Base-by-base conservation (phyloP, 2,888 invertebrate species). In the Xanthostigma xanthostigma region DNA sequence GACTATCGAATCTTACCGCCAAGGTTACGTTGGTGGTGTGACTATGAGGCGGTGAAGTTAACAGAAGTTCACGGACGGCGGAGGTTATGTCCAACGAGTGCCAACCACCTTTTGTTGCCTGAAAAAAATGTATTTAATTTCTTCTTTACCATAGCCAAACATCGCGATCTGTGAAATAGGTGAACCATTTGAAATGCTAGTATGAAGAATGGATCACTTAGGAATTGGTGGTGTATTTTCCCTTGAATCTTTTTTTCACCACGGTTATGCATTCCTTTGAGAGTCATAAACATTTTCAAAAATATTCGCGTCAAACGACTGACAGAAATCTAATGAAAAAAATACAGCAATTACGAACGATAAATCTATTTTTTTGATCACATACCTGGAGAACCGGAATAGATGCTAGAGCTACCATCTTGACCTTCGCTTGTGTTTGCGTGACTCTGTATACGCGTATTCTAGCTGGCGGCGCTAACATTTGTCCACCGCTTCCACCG, bases 1-100 rank as follows among this genome's bases (percentile, higher is more conserved):
- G 56, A 44, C 53, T 53, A 49, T 56, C 56, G 46, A 56, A 56
- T 34, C 56, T 52, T 12, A 55, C 54, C 9, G 55, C 56, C 35
- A 56, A 50, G 17, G 53, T 52, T 45, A 53, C 46, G 41, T 51
- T 47, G 27, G 49, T 43, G 2, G 14, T 14, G 10, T 17, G 12
- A 27, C 52, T 41, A 10, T 46, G 43, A 10, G 50, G 50, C 14
- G 54, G 53, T 33, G 56, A 54, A 47, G 53, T 55, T 35, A 50
- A 37, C 44, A 56, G 49, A 46, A 56, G 53, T 48, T 56, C 56
- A 40, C 55, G 53, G 41, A 56, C 52, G 41, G 56, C 56, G 47
- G 54, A 54, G 13, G 56, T 55, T 51, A 56, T 55, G 46, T 56
- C 56, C 36, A 56, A 47, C 17, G 55, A 52, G 39, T 54, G 50